A percentile compares a stretch with the other conserved stretches of the same genome.
Evolutionary conservation across 1,140 invertebrate genomes (phyloP).

Genomic region (Druon quercuslanigerum): DNA sequence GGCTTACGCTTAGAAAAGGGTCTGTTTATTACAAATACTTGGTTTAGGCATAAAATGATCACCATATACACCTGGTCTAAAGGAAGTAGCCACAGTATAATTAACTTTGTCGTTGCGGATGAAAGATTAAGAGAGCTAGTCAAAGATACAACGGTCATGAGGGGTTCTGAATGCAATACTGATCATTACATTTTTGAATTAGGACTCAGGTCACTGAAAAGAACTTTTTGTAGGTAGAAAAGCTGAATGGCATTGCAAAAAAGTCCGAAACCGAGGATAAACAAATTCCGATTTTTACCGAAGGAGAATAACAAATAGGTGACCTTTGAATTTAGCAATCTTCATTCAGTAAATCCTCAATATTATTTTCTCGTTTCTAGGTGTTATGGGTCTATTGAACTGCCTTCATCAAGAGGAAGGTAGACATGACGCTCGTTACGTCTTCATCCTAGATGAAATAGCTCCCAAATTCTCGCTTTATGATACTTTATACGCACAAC

Average conservation of each 20-base stretch:
- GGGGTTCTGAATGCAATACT: no score
- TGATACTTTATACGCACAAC: constrained; percentile 77
- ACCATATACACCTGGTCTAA: no score
- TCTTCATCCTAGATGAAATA: constrained; percentile 82
- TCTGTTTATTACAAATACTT: no score
- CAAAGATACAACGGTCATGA: no score
- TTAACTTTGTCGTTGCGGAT: no score
- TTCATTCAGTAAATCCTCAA: no score
- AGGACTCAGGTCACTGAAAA: constrained; percentile 58
- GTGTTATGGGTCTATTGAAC: constrained; percentile 91
- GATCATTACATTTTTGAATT: no score
- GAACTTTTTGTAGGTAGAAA: constrained; percentile 88
- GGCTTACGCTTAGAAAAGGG: no score
- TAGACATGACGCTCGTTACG: constrained; percentile 83
- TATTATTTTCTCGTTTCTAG: constrained; percentile 64
- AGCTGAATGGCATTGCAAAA: constrained; percentile 83
- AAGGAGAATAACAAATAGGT: constrained; percentile 79
- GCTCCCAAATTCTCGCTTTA: constrained; percentile 79
- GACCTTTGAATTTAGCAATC: not conserved
- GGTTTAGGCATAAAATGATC: no score
- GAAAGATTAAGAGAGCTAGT: no score
- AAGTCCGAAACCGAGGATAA: constrained; percentile 77
- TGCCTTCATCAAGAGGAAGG: constrained; percentile 91
- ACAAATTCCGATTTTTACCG: constrained; percentile 83
- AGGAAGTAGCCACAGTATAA: no score